These are phyloP conservation scores for Drosophila setosimentum DNA, from an alignment of 2,888 invertebrate genomes.

Conservation along the genomic window DNA sequence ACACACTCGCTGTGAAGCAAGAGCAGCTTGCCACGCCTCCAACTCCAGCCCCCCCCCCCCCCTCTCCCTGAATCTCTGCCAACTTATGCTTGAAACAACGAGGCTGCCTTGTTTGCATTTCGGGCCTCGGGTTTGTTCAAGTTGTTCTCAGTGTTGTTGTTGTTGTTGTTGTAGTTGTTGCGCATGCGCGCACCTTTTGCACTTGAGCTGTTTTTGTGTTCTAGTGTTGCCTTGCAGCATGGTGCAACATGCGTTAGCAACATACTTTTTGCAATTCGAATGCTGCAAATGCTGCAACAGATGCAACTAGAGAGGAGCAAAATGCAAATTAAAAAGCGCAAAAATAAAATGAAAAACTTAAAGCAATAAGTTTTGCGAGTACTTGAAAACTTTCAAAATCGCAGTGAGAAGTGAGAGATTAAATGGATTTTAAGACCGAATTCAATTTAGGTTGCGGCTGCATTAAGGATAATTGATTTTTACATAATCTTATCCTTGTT, in stretches of 20 bases:
- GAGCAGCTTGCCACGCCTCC: slow-evolving; percentile 2
- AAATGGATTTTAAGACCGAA: neutral
- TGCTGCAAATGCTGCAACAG: slow-evolving; percentile 34
- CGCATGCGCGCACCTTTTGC: slow-evolving; percentile 75
- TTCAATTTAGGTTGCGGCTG: neutral
- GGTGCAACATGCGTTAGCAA: slow-evolving; percentile 70
- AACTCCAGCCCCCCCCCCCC: neutral
- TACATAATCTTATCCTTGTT: neutral
- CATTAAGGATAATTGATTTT: neutral
- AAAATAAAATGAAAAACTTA: neutral
- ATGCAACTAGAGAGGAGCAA: slow-evolving; percentile 32
- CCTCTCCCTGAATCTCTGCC: neutral
- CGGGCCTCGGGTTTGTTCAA: slow-evolving; percentile 36
- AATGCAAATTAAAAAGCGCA: neutral
- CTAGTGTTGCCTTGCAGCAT: slow-evolving; percentile 52
- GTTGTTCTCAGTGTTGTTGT: slow-evolving; percentile 31
- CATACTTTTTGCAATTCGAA: slow-evolving; percentile 57
- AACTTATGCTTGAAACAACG: slow-evolving; percentile 36
- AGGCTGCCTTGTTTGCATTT: slow-evolving; percentile 59
- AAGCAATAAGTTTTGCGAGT: neutral
- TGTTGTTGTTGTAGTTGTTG: slow-evolving; percentile 48
- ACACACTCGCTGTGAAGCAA: slow-evolving; percentile 25
- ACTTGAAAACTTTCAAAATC: neutral
- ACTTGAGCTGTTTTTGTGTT: slow-evolving; percentile 60
- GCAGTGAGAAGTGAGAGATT: neutral